These are phyloP conservation scores for Anniella stebbinsi DNA, from an alignment of 2,797 vertebrate genomes.

Conservation along the genomic window DNA sequence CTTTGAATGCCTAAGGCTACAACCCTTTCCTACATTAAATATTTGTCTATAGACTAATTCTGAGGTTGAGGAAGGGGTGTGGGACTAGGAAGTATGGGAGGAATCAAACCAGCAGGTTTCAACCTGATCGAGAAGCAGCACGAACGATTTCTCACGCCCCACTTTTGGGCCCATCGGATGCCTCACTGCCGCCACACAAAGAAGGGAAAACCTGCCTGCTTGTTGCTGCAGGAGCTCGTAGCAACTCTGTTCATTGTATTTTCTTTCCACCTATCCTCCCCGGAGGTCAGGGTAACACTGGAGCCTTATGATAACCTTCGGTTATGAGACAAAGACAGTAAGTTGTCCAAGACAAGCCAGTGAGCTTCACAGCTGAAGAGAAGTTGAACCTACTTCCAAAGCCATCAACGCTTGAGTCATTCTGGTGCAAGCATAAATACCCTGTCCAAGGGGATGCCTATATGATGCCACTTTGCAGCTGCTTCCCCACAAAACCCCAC, in stretches of 20 bases:
- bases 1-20: background rate
- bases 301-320: background rate
- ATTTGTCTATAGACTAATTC: background rate
- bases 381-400: background rate
- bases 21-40: background rate
- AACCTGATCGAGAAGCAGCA: constrained; percentile 10
- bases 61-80: constrained; percentile 12
- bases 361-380: background rate
- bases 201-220: background rate
- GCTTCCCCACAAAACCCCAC: too few relatives aligned
- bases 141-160: background rate
- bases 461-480: too few relatives aligned
- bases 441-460: too few relatives aligned
- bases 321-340: background rate
- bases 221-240: background rate
- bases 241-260: background rate
- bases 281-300: background rate
- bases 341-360: background rate
- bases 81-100: background rate
- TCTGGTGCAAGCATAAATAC: background rate
- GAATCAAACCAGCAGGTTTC: constrained; percentile 5
- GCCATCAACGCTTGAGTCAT: too few relatives aligned
- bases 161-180: background rate
- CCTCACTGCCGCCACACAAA: background rate
- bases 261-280: background rate